Conservation (phyloP, 2,113 vertebrate species). For the Apodemus sylvaticus region DNA sequence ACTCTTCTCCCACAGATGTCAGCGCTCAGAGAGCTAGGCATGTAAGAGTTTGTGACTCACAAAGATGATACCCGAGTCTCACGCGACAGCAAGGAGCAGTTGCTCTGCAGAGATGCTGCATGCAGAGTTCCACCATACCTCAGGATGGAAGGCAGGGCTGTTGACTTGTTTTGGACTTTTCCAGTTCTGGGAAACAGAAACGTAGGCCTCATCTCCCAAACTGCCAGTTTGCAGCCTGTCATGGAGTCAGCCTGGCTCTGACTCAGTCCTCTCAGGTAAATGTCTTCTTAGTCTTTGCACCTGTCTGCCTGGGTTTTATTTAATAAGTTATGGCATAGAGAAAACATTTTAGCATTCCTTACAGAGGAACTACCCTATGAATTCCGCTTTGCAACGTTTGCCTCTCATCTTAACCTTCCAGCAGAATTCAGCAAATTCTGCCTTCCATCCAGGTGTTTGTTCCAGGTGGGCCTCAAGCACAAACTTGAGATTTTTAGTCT, state of each 20-base stretch:
- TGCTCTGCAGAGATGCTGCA: no score
- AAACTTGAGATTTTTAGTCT: background rate
- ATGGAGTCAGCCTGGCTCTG: no score
- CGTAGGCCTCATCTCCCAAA: no score
- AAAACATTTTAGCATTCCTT: background rate
- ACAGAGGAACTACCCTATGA: background rate
- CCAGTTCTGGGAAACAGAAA: no score
- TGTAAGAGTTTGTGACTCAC: no score
- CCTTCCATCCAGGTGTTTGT: background rate
- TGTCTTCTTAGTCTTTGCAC: background rate
- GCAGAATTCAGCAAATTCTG: background rate
- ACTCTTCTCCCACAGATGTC: background rate
- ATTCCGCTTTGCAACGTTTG: background rate
- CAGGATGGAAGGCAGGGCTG: no score
- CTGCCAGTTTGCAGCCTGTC: no score
- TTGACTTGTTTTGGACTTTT: no score
- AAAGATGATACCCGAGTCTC: no score
- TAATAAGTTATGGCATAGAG: background rate
- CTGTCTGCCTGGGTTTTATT: constrained; percentile 22
- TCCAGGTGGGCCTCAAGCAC: background rate
- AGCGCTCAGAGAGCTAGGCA: background rate
- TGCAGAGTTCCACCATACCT: no score
- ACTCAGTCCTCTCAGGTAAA: background rate
- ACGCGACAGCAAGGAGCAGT: no score
- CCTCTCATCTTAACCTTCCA: background rate